phyloP scores from a whole-genome alignment of 1,140 invertebrate genomes.

The Panulirus ornatus region DNA sequence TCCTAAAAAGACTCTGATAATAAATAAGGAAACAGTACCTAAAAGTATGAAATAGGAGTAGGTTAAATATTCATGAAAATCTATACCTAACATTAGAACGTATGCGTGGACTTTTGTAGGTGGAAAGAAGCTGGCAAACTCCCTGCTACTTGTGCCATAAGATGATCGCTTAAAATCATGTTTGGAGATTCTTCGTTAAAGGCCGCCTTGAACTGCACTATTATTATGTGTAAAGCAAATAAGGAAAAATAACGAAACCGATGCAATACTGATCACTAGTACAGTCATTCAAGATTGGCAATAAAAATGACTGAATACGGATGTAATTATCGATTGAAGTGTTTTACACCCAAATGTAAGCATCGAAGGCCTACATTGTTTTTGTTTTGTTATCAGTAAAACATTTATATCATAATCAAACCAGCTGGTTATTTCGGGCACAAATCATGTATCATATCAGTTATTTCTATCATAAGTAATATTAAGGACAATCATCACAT shows the following conservation, averaged over 20 bases:
- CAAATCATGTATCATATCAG: no score
- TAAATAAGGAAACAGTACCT: no score
- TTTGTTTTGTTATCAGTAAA: no score
- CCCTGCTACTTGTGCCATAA: constrained; percentile 11
- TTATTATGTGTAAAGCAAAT: not conserved
- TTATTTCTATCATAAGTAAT: no score
- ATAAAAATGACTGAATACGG: constrained; percentile 18
- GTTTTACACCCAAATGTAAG: not conserved
- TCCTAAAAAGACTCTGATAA: no score
- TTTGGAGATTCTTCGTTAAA: not conserved
- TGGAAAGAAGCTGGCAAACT: constrained; percentile 11
- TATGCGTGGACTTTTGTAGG: not conserved
- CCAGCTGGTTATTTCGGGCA: no score
- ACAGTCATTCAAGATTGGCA: constrained; percentile 50
- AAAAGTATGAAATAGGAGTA: no score
- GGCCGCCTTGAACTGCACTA: no score
- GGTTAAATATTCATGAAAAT: no score
- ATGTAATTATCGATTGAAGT: constrained; percentile 44
- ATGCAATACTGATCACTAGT: not conserved
- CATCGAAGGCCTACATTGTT: not conserved
- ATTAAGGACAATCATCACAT: no score
- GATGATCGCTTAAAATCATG: not conserved
- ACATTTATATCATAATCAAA: no score
- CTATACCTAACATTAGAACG: not conserved
- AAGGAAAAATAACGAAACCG: not conserved